Conservation (phyloP, 1,140 invertebrate species). For the Cepaea nemoralis region DNA sequence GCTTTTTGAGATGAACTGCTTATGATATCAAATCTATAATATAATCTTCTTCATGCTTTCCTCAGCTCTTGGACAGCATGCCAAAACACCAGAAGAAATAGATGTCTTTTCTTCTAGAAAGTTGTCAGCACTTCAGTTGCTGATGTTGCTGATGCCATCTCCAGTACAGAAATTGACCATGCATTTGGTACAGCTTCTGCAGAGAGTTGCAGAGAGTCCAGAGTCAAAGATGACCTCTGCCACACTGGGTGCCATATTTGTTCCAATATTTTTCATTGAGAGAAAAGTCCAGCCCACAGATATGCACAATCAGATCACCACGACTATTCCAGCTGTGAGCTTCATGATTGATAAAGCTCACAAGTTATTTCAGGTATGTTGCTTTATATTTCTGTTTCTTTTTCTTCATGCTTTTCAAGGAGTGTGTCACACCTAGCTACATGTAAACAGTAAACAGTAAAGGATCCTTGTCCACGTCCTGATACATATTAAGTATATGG, state of each 20-base stretch:
- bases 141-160: slow-evolving; percentile 83
- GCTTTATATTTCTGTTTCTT: not conserved
- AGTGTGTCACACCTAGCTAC: too few relatives aligned
- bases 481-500: too few relatives aligned
- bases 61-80: slow-evolving; percentile 29
- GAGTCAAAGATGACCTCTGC: slow-evolving; percentile 90
- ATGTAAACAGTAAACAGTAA: too few relatives aligned
- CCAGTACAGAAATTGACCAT: slow-evolving; percentile 83
- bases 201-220: slow-evolving; percentile 80
- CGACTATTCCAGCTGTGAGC: slow-evolving; percentile 19
- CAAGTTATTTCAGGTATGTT: slow-evolving; percentile 27
- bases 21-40: too few relatives aligned
- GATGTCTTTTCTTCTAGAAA: slow-evolving; percentile 69
- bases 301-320: not conserved
- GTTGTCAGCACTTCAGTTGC: slow-evolving; percentile 83
- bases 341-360: slow-evolving; percentile 36
- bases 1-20: too few relatives aligned
- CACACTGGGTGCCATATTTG: slow-evolving; percentile 90
- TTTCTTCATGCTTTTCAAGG: too few relatives aligned
- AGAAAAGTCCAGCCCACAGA: slow-evolving; percentile 77
- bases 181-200: slow-evolving; percentile 82
- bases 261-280: slow-evolving; percentile 90
- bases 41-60: too few relatives aligned
- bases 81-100: slow-evolving; percentile 10
- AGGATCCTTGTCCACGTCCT: too few relatives aligned